A percentile compares a stretch with the other conserved stretches of the same genome.
Conservation (phyloP, 2,888 invertebrate species). For the Elysia crispata region DNA sequence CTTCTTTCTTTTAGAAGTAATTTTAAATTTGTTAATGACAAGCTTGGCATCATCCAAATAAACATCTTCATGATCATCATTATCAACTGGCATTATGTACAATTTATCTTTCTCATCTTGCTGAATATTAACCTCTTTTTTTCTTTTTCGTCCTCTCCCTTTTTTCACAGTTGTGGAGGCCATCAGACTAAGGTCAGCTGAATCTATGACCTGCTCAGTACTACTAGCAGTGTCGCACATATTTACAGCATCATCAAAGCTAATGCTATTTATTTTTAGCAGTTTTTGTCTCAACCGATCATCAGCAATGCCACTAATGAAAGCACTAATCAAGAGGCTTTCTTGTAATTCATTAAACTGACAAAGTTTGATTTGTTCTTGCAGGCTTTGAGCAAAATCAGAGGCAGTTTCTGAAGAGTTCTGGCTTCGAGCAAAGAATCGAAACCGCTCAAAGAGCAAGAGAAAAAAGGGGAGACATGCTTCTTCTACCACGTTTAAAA, state of each 20-base stretch:
- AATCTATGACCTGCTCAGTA: background rate
- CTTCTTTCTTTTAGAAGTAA: too few relatives aligned
- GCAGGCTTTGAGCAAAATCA: constrained; percentile 14
- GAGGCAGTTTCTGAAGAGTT: constrained; percentile 9
- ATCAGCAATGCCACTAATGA: constrained; percentile 37
- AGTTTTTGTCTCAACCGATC: constrained; percentile 18
- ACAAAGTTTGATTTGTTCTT: constrained; percentile 37
- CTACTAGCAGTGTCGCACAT: constrained; percentile 16
- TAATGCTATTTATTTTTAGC: constrained; percentile 20
- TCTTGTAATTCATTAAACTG: constrained; percentile 36
- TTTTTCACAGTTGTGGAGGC: too few relatives aligned
- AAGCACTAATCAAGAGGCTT: constrained; percentile 10
- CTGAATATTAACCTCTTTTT: too few relatives aligned
- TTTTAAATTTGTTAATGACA: too few relatives aligned
- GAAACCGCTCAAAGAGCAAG: constrained; percentile 39
- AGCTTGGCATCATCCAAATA: too few relatives aligned
- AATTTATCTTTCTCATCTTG: too few relatives aligned
- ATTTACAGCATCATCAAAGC: constrained; percentile 19
- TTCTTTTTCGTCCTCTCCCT: too few relatives aligned
- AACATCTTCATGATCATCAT: too few relatives aligned
- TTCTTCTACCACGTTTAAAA: constrained; percentile 40
- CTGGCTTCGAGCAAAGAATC: constrained; percentile 33
- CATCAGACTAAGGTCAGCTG: too few relatives aligned
- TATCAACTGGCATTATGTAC: too few relatives aligned
- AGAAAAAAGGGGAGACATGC: constrained; percentile 38